These are phyloP conservation scores for Lasioglossum vierecki DNA, from an alignment of 2,888 invertebrate genomes.

Conservation along the genomic window DNA sequence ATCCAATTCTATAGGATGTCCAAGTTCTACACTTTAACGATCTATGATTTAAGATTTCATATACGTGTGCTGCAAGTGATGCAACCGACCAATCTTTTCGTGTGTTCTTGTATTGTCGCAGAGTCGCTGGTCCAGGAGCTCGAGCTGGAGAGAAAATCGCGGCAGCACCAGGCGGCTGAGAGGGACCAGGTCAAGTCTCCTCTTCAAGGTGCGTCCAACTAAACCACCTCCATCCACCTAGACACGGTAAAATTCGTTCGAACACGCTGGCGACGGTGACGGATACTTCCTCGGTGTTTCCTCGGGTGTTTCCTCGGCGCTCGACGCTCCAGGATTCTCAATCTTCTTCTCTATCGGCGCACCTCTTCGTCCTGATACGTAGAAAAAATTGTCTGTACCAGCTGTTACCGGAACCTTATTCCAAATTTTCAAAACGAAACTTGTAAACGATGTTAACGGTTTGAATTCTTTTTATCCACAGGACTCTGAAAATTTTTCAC, in stretches of 20 bases:
- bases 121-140: constrained; percentile 92
- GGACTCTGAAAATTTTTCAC: neutral
- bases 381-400: neutral
- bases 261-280: constrained; percentile 35
- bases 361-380: neutral
- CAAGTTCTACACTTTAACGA: neutral
- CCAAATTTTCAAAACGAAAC: neutral
- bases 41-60: neutral
- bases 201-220: constrained; percentile 87
- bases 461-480: neutral
- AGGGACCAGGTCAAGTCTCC: constrained; percentile 93
- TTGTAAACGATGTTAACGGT: neutral
- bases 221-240: constrained; percentile 43
- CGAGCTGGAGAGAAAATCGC: constrained; percentile 94
- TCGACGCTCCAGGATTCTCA: neutral
- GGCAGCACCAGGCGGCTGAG: constrained; percentile 91
- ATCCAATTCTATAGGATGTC: neutral
- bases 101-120: constrained; percentile 85
- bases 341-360: neutral
- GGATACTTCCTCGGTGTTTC: constrained; percentile 3
- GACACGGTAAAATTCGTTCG: constrained; percentile 38
- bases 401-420: neutral
- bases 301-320: neutral
- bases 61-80: neutral
- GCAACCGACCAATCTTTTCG: constrained; percentile 26